Percentiles rank a stretch among this genome's conserved stretches.
phyloP scores from a whole-genome alignment of 2,113 vertebrate genomes.

The Sigmodon hispidus region DNA sequence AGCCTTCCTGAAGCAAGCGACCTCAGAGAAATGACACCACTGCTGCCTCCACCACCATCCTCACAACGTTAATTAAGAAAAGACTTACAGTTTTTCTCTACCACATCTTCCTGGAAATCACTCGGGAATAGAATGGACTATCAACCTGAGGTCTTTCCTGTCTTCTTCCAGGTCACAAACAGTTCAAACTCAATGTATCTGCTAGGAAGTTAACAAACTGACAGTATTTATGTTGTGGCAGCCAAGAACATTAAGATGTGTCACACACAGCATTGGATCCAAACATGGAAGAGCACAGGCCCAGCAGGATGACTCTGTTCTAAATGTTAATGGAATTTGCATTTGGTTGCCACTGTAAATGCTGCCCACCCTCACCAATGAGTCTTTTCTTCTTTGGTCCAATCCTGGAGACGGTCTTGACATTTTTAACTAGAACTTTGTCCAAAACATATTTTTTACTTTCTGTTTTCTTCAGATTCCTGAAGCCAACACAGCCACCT shows the following conservation, averaged over 20 bases:
- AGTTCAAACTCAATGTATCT: not conserved
- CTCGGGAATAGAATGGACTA: not conserved
- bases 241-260: not conserved
- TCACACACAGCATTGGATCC: not conserved
- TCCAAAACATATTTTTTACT: not conserved
- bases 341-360: not conserved
- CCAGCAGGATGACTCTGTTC: not conserved
- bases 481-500: not conserved
- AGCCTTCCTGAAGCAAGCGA: not conserved
- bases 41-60: not conserved
- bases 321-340: not conserved
- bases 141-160: not conserved
- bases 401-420: not conserved
- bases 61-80: accelerated
- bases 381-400: not conserved
- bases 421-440: not conserved
- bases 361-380: not conserved
- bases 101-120: not conserved
- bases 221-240: not conserved
- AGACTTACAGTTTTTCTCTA: not conserved
- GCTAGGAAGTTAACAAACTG: not conserved
- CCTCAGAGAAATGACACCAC: not conserved
- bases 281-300: not conserved
- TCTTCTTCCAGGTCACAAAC: not conserved
- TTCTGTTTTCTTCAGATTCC: not conserved